phyloP scores from a whole-genome alignment of 2,888 invertebrate genomes.

The Pediacus dermestoides region DNA sequence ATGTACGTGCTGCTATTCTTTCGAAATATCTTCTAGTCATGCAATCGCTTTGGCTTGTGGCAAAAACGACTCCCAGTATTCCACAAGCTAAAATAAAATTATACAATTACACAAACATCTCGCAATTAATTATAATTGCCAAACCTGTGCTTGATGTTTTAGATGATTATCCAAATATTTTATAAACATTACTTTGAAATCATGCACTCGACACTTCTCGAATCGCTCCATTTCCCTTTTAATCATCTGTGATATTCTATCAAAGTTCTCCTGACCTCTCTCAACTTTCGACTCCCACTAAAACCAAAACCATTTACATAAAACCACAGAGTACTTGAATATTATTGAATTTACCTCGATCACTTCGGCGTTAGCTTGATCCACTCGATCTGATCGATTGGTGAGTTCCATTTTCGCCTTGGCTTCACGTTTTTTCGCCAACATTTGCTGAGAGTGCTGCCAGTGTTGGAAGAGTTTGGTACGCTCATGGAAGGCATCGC shows the following conservation, averaged over 20 bases:
- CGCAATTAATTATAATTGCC: background rate
- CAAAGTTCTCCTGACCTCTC: conserved; percentile 92
- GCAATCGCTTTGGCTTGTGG: conserved; percentile 92
- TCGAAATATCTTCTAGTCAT: conserved; percentile 56
- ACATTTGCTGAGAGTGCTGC: conserved; percentile 93
- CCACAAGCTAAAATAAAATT: conserved; percentile 70
- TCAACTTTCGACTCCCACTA: conserved; percentile 97
- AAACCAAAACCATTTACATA: conserved; percentile 17
- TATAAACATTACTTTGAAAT: conserved; percentile 86
- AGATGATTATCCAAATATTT: conserved; percentile 91
- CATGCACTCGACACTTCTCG: conserved; percentile 81
- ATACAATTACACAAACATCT: background rate
- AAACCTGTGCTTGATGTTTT: conserved; percentile 86
- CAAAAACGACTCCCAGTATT: conserved; percentile 94
- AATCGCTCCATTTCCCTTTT: conserved; percentile 92
- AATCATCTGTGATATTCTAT: conserved; percentile 90
- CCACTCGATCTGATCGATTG: conserved; percentile 84
- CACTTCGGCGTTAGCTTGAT: conserved; percentile 86
- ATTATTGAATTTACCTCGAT: conserved; percentile 66
- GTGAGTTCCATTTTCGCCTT: conserved; percentile 90
- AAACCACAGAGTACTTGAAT: no score
- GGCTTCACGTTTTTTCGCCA: conserved; percentile 90
- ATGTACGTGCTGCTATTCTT: conserved; percentile 48
- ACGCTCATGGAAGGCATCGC: conserved; percentile 72
- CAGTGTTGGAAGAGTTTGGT: conserved; percentile 91